These are phyloP conservation scores for Pocillopora verrucosa DNA, from an alignment of 64 coral and sea anemone genomes.

Conservation along the genomic window DNA sequence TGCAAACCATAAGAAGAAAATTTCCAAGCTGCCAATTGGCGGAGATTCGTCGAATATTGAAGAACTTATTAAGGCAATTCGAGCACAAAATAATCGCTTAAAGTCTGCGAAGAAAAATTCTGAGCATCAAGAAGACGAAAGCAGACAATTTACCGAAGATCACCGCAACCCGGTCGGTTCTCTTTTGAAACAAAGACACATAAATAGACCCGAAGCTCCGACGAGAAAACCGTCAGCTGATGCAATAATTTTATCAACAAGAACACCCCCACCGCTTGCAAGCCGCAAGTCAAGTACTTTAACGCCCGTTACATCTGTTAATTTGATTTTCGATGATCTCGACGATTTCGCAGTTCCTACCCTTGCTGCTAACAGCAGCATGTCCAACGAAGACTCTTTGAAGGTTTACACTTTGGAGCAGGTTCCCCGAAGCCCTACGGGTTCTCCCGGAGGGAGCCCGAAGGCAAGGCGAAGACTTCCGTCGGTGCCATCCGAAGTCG, in stretches of 20 bases:
- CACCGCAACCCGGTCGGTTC: neutral
- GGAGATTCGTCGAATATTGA: slow-evolving; percentile 23
- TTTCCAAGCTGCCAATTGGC: neutral
- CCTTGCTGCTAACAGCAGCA: neutral
- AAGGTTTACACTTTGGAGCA: neutral
- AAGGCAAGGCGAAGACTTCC: slow-evolving; percentile 48
- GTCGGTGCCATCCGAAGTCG: slow-evolving; percentile 19
- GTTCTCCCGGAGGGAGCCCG: slow-evolving; percentile 29
- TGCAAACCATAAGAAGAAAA: slow-evolving; percentile 46
- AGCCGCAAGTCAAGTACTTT: slow-evolving; percentile 45
- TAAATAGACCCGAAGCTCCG: neutral
- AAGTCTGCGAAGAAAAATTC: neutral
- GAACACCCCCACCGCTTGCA: neutral
- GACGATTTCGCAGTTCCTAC: neutral
- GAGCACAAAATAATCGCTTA: slow-evolving; percentile 20
- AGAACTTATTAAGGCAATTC: slow-evolving; percentile 33
- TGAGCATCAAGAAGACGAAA: neutral
- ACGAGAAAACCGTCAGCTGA: slow-evolving; percentile 5
- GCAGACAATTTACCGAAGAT: neutral
- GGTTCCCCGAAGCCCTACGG: neutral
- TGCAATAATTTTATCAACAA: slow-evolving; percentile 16
- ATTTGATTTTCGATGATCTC: slow-evolving; percentile 56
- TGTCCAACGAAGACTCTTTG: neutral
- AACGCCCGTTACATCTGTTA: slow-evolving; percentile 46
- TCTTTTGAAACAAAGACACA: neutral